phyloP scores from a whole-genome alignment of 1,140 invertebrate species.

The Myzus persicae region DNA sequence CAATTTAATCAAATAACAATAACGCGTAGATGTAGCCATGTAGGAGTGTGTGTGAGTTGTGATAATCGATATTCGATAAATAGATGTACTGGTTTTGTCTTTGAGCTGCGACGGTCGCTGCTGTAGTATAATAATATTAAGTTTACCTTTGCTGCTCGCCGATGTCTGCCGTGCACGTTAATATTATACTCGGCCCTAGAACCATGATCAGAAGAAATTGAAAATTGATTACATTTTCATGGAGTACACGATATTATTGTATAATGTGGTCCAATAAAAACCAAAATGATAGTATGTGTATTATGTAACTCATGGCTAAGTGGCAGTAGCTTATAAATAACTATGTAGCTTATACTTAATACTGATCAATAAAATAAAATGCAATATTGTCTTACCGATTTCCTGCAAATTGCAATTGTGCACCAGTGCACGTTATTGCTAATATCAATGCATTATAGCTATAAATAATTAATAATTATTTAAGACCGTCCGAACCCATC shows the following conservation, averaged over 20 bases:
- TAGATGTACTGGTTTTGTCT: no score
- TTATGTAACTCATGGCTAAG: background rate
- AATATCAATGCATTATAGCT: background rate
- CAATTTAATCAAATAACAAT: conserved; percentile 1
- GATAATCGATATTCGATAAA: no score
- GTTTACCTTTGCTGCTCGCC: no score
- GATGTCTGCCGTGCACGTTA: no score
- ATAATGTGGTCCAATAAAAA: background rate
- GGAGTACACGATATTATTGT: background rate
- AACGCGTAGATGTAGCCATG: background rate
- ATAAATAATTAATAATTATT: background rate
- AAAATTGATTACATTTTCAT: background rate
- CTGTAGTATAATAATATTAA: no score
- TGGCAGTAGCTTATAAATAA: background rate
- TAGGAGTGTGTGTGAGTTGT: no score
- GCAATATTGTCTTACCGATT: background rate
- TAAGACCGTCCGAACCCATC: background rate
- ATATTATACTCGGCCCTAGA: no score
- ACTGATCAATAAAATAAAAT: background rate
- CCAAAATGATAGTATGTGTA: background rate
- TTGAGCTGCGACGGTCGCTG: no score
- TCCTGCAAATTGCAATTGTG: background rate
- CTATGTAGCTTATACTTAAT: background rate
- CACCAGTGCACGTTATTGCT: background rate
- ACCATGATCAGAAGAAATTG: background rate